Percentiles rank a stretch among this genome's conserved stretches.
phyloP scores from a whole-genome alignment of 2,113 vertebrate genomes.

The Euleptes europaea region DNA sequence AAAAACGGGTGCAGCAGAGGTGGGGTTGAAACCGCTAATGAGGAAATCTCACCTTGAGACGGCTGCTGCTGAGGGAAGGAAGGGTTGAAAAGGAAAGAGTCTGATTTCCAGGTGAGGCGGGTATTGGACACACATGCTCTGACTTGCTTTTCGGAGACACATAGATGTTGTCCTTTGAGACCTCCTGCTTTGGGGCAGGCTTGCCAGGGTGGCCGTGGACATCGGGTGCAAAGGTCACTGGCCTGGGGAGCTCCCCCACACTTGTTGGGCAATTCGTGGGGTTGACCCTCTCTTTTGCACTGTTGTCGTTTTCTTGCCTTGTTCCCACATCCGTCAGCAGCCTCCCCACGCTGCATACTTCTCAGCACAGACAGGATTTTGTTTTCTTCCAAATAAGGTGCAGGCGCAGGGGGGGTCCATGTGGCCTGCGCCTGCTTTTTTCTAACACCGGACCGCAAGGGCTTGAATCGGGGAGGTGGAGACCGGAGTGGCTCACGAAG shows the following conservation, averaged over 20 bases:
- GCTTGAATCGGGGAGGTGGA: not conserved
- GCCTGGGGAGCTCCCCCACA: not conserved
- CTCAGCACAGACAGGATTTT: not conserved
- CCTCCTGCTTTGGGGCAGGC: not conserved
- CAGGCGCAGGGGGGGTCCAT: too few species aligned
- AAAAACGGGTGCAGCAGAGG: not conserved
- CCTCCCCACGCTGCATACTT: not conserved
- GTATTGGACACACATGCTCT: not conserved
- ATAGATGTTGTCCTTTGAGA: not conserved
- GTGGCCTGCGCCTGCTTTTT: not conserved
- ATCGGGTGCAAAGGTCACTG: not conserved
- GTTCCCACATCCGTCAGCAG: not conserved
- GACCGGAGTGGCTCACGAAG: not conserved
- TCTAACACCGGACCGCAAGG: not conserved
- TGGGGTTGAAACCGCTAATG: not conserved
- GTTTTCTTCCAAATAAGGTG: not conserved
- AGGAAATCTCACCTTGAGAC: not conserved
- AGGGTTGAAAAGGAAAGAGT: not conserved
- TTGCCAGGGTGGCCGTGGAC: not conserved
- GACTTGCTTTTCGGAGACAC: not conserved
- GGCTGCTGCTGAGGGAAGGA: not conserved
- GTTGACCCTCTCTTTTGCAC: not conserved
- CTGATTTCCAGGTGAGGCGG: not conserved
- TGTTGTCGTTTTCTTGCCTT: not conserved
- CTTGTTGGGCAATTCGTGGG: not conserved